Evolutionary conservation across 2,797 vertebrate genomes (phyloP), one percentile per base, ranked within the genome.

Genomic region (Sciurus vulgaris): DNA sequence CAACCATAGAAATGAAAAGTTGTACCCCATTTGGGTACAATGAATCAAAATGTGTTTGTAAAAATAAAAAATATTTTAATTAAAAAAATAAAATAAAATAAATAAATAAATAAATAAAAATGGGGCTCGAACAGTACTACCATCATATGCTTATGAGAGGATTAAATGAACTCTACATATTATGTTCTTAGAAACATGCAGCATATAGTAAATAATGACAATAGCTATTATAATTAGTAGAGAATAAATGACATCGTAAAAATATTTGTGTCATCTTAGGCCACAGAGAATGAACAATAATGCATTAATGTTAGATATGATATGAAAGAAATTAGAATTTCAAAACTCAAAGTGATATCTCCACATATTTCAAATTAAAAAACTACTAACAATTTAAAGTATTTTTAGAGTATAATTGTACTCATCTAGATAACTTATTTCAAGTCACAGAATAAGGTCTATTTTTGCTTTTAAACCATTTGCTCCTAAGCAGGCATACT

Each of bases 401-500:
- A 93, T 97, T 96, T 96, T 94, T 96, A 91, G 38, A 96, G 78
- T 56, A 67, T 70, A 93, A 93, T 8, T 91, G 0, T 81, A 86
- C 54, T 91, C 47, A 73, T 44, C 54, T 59, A 93, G 30, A 56
- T 91, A 91, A 91, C 41, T 38, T 95, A 20, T 91, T 87, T 59
- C 15, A 10, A 95, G 13, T 87, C 72, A 96, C 35, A 93, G 20
- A 85, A 61, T 86, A 89, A 83, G 86, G 41, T 47, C 86, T 91
- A 86, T 86, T 93, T 97, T 87, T 93, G 79, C 24, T 47, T 90
- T 78, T 93, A 95, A 94, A 87, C 15, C 20, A 93, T 59, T 93
- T 88, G 59, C 22, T 97, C 28, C 47, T 61, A 72, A 69, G n/a
- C 15, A 91, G 51, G 20, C 33, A 92, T 56, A 84, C 70, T 95